Percentiles rank a stretch among this genome's conserved stretches.
Evolutionary conservation across 2,888 invertebrate species (phyloP).

Genomic region (Caenorhabditis japonica): DNA sequence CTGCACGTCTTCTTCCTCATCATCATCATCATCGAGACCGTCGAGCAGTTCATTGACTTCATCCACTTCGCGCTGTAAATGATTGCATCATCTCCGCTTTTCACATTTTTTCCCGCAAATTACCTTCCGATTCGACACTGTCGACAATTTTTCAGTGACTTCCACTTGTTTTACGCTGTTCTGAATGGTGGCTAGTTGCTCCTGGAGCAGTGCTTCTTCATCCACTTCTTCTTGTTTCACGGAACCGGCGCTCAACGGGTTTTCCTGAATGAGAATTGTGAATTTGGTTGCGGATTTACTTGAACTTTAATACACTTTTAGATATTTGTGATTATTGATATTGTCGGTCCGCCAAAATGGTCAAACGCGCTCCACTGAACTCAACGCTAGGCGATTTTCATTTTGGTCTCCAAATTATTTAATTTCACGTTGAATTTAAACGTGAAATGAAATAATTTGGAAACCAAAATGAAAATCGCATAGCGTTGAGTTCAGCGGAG

Average conservation of each 20-base stretch:
- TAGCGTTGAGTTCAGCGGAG: too few relatives aligned
- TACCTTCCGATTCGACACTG: conserved; percentile 25
- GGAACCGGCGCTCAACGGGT: conserved; percentile 41
- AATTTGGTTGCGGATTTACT: too few relatives aligned
- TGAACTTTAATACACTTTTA: too few relatives aligned
- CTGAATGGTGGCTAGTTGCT: conserved; percentile 36
- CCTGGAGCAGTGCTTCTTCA: conserved; percentile 21
- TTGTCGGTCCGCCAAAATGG: too few relatives aligned
- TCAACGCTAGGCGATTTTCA: too few relatives aligned
- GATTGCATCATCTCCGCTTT: not conserved
- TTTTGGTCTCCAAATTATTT: too few relatives aligned
- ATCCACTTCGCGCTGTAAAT: conserved; percentile 55
- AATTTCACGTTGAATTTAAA: too few relatives aligned
- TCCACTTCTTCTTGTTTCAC: conserved; percentile 39
- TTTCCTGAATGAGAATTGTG: too few relatives aligned
- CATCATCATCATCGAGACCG: conserved; percentile 56
- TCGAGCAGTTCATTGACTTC: conserved; percentile 58
- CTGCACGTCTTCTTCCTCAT: conserved; percentile 53
- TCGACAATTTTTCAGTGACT: conserved; percentile 10
- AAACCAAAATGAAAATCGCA: too few relatives aligned
- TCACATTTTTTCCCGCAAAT: not conserved
- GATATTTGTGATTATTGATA: too few relatives aligned
- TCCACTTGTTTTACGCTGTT: conserved; percentile 39
- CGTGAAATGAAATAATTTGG: too few relatives aligned
- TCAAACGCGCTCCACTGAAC: too few relatives aligned